These are phyloP conservation scores for Drosophila anomelani DNA, from an alignment of 2,888 invertebrate species.

Conservation along the genomic window DNA sequence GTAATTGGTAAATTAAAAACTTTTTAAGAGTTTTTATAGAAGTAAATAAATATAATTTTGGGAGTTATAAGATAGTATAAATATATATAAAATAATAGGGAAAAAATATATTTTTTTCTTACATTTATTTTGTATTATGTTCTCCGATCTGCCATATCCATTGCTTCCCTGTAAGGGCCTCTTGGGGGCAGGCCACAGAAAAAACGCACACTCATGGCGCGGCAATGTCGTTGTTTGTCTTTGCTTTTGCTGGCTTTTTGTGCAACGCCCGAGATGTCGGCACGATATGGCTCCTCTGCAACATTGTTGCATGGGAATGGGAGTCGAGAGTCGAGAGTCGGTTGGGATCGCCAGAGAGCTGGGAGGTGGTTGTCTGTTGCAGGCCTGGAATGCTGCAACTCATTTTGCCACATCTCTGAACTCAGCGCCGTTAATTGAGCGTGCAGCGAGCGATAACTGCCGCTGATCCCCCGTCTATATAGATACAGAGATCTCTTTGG, in stretches of 20 bases:
- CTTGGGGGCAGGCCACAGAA: slow-evolving; percentile 9
- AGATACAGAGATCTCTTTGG: slow-evolving; percentile 6
- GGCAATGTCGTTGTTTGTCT: slow-evolving; percentile 38
- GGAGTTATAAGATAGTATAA: no score
- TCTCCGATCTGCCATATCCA: background rate
- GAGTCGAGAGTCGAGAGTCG: slow-evolving; percentile 17
- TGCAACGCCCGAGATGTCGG: slow-evolving; percentile 48
- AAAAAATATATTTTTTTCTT: no score
- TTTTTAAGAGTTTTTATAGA: no score
- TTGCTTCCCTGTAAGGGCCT: slow-evolving; percentile 11
- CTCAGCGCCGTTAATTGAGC: slow-evolving; percentile 43
- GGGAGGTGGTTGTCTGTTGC: slow-evolving; percentile 18
- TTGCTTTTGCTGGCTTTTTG: slow-evolving; percentile 22
- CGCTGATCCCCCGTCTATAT: slow-evolving; percentile 4
- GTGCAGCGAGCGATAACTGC: slow-evolving; percentile 35
- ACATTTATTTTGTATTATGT: no score
- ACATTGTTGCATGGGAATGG: slow-evolving; percentile 75
- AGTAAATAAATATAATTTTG: no score
- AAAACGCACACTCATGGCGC: slow-evolving; percentile 49
- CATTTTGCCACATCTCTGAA: slow-evolving; percentile 31
- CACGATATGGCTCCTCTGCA: slow-evolving; percentile 62
- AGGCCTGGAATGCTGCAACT: slow-evolving; percentile 30
- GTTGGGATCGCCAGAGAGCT: slow-evolving; percentile 7
- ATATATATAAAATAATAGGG: no score
- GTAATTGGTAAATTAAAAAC: background rate